Percentiles rank a stretch among this genome's conserved stretches.
phyloP scores from a whole-genome alignment of 2,797 vertebrate species.

The Podarcis siculus region DNA sequence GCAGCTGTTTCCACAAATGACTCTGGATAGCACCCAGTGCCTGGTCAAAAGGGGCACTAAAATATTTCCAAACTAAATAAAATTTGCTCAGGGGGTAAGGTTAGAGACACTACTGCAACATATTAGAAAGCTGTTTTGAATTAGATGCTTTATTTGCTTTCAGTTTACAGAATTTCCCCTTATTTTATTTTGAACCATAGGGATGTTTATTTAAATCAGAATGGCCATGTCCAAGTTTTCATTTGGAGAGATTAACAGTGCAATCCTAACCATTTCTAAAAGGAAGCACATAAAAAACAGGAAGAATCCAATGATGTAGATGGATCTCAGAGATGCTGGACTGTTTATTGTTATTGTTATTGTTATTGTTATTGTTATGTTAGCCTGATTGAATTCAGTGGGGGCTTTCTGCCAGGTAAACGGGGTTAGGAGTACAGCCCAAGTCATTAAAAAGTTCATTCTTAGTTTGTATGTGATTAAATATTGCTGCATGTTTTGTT shows the following conservation, averaged over 20 bases:
- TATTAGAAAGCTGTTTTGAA: slow-evolving; percentile 62
- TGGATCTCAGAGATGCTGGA: too few species aligned
- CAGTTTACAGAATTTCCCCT: slow-evolving; percentile 68
- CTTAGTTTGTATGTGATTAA: slow-evolving; percentile 63
- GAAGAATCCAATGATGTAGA: too few species aligned
- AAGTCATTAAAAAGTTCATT: slow-evolving; percentile 50
- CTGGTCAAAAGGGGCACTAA: neutral
- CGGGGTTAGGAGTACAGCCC: too few species aligned
- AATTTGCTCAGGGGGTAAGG: slow-evolving; percentile 51
- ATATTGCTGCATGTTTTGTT: slow-evolving; percentile 58
- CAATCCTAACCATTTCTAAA: too few species aligned
- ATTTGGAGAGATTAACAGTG: slow-evolving; percentile 52
- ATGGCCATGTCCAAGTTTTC: slow-evolving; percentile 55
- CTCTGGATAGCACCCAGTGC: neutral
- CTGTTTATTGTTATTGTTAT: too few species aligned
- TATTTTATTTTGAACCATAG: slow-evolving; percentile 54
- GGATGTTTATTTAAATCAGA: slow-evolving; percentile 59
- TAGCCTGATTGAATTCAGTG: too few species aligned
- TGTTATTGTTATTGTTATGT: too few species aligned
- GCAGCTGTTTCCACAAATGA: neutral
- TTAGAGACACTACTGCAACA: slow-evolving; percentile 56
- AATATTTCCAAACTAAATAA: slow-evolving; percentile 40
- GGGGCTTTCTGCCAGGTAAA: too few species aligned
- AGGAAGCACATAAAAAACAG: too few species aligned
- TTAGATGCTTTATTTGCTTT: slow-evolving; percentile 48